Evolutionary conservation across 2,113 vertebrate species (phyloP).

Genomic region (Phocoena sinus): DNA sequence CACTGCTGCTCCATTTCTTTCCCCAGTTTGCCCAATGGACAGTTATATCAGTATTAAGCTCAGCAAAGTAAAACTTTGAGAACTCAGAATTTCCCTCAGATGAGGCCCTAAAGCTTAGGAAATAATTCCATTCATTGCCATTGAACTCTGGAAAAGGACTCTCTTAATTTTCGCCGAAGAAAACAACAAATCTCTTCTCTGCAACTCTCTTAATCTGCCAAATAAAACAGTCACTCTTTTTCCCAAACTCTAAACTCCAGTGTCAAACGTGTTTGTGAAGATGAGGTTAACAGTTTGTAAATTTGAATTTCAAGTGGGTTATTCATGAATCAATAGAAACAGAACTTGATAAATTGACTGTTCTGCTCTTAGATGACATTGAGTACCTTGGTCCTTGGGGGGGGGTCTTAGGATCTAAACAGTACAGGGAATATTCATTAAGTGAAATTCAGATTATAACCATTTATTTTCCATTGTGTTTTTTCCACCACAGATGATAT

Average conservation of each 20-base stretch:
- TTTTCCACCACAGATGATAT: neutral
- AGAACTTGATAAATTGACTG: neutral
- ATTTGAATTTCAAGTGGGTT: conserved; percentile 32
- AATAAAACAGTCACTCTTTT: neutral
- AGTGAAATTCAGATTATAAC: neutral
- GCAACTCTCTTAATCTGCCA: neutral
- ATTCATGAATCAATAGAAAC: neutral
- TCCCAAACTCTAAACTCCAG: neutral
- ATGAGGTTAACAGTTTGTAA: neutral
- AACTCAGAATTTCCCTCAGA: neutral
- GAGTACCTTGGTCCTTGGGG: neutral
- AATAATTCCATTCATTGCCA: neutral
- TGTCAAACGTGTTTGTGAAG: neutral
- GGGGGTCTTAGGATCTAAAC: neutral
- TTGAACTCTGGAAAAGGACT: neutral
- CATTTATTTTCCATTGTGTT: neutral
- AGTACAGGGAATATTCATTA: neutral
- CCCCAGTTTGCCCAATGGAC: neutral
- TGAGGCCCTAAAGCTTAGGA: neutral
- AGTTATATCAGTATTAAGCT: neutral
- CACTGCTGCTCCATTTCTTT: neutral
- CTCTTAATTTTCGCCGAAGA: neutral
- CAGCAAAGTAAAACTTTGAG: neutral
- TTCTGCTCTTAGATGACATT: neutral
- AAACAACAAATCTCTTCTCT: neutral